Percentiles rank a stretch among this genome's conserved stretches.
Conservation (phyloP, 2,113 vertebrate genomes). For the Microcebus murinus region DNA sequence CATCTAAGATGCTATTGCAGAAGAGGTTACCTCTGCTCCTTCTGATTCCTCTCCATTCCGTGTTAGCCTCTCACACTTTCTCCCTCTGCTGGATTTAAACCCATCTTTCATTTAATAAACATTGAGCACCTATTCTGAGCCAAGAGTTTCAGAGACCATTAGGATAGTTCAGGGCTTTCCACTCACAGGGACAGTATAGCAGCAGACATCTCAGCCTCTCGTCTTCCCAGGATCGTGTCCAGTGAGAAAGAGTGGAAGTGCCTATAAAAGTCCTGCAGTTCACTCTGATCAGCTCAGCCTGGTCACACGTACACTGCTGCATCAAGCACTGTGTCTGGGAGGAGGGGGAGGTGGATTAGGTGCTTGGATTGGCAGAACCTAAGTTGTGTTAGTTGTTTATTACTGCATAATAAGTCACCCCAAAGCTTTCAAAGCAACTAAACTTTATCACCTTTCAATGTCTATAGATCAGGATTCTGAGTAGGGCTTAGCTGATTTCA, state of each 20-base stretch:
- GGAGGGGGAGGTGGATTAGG: not conserved
- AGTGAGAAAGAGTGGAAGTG: not conserved
- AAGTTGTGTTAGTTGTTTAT: not conserved
- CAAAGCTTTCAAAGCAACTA: not conserved
- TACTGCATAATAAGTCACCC: not conserved
- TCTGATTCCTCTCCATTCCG: not conserved
- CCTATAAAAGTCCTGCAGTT: not conserved
- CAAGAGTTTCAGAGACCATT: not conserved
- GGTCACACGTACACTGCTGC: not conserved
- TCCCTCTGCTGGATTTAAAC: not conserved
- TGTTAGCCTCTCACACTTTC: not conserved
- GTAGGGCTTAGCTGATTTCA: not conserved
- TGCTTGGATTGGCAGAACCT: not conserved
- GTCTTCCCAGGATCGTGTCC: not conserved
- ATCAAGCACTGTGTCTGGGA: not conserved
- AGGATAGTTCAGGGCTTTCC: not conserved
- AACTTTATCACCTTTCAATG: not conserved
- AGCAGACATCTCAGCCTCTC: not conserved
- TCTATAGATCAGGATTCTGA: not conserved
- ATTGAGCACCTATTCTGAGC: not conserved
- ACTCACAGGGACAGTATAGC: not conserved
- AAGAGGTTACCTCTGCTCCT: not conserved
- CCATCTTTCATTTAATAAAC: not conserved
- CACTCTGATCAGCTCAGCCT: not conserved
- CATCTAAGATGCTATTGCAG: not conserved